A percentile compares a stretch with the other conserved stretches of the same genome.
Evolutionary conservation across 2,113 vertebrate species (phyloP).

Genomic region (Siniperca knerii): DNA sequence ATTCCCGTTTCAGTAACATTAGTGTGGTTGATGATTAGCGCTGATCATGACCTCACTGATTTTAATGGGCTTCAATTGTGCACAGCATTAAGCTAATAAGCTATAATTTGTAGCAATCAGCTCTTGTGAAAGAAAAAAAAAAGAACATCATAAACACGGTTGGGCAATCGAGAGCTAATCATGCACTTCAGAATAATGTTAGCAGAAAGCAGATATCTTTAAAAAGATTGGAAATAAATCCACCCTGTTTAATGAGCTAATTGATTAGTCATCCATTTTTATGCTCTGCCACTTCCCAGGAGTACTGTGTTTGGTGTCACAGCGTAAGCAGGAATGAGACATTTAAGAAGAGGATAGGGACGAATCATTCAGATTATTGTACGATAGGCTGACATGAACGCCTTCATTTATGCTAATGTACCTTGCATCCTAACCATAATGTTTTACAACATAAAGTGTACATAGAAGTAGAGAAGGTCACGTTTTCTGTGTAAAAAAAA

Average conservation of each 20-base stretch:
- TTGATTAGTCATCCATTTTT: slow-evolving; percentile 65
- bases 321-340: background rate
- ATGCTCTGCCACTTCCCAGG: slow-evolving; percentile 25
- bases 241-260: slow-evolving; percentile 53
- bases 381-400: background rate
- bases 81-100: slow-evolving; percentile 48
- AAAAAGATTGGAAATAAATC: slow-evolving; percentile 42
- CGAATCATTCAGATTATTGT: background rate
- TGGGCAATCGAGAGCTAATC: slow-evolving; percentile 11
- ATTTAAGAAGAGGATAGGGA: slow-evolving; percentile 2
- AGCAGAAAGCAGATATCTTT: slow-evolving; percentile 32
- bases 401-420: background rate
- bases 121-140: background rate
- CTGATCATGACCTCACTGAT: slow-evolving; percentile 45
- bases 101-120: slow-evolving; percentile 52
- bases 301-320: slow-evolving; percentile 28
- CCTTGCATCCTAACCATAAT: background rate
- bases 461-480: slow-evolving; percentile 1
- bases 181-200: slow-evolving; percentile 38
- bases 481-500: background rate
- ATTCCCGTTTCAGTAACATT: slow-evolving; percentile 23
- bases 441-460: background rate
- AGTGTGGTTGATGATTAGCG: slow-evolving; percentile 25
- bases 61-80: slow-evolving; percentile 61
- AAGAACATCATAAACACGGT: slow-evolving; percentile 11